Percentiles rank a stretch among this genome's conserved stretches.
Conservation (phyloP, 2,113 vertebrate genomes). For the Silurus asotus region DNA sequence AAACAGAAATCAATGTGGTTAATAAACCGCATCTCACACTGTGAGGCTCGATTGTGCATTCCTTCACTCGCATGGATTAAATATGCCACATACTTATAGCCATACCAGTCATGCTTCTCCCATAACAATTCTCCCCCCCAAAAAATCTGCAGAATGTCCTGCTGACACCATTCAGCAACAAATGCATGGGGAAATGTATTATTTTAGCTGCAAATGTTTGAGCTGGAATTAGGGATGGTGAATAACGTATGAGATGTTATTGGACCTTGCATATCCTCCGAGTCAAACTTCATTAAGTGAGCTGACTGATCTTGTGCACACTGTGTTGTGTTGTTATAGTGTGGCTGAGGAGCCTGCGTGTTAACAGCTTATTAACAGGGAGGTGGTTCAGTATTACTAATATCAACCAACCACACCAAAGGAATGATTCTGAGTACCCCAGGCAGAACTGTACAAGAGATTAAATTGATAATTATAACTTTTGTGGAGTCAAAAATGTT, state of each 20-base stretch:
- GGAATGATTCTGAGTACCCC: constrained; percentile 4
- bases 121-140: constrained; percentile 17
- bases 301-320: constrained; percentile 66
- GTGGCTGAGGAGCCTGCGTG: constrained; percentile 65
- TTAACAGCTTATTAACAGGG: constrained; percentile 72
- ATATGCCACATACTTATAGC: constrained; percentile 38
- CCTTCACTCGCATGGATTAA: constrained; percentile 55
- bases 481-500: constrained; percentile 27
- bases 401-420: constrained; percentile 51
- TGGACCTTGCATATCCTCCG: constrained; percentile 63
- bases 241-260: constrained; percentile 65
- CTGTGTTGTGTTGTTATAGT: constrained; percentile 40
- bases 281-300: constrained; percentile 73
- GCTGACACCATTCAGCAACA: constrained; percentile 43
- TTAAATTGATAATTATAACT: constrained; percentile 40
- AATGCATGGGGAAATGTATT: constrained; percentile 63
- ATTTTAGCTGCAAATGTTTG: constrained; percentile 76
- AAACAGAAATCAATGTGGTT: constrained; percentile 24
- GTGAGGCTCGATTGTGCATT: constrained; percentile 7
- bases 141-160: constrained; percentile 56
- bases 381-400: constrained; percentile 62
- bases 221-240: constrained; percentile 67
- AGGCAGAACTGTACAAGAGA: constrained; percentile 4
- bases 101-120: constrained; percentile 57
- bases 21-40: constrained; percentile 22